phyloP scores from a whole-genome alignment of 1,140 invertebrate genomes.

The Sipha flava region DNA sequence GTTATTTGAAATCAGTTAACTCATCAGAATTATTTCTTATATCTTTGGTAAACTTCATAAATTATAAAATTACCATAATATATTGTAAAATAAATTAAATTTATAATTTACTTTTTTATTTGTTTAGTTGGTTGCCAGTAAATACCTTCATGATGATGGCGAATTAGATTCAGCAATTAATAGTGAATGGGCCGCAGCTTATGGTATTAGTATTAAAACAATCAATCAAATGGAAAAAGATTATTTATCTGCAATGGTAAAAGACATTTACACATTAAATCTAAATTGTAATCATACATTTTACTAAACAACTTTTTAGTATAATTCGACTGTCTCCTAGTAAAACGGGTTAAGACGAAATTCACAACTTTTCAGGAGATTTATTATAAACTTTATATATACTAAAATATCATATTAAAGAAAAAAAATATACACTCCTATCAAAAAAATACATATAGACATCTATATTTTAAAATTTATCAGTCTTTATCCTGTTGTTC shows the following conservation, averaged over 20 bases:
- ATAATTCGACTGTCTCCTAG: too few species aligned
- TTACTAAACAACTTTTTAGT: too few species aligned
- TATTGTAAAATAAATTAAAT: constrained; percentile 36
- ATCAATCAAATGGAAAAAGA: constrained; percentile 77
- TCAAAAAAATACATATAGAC: too few species aligned
- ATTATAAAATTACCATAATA: neutral
- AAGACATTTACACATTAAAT: constrained; percentile 43
- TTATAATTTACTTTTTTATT: constrained; percentile 41
- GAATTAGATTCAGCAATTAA: constrained; percentile 81
- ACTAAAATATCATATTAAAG: too few species aligned
- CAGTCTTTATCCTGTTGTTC: too few species aligned
- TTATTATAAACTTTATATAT: too few species aligned
- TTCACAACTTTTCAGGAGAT: too few species aligned
- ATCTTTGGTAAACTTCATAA: constrained; percentile 63
- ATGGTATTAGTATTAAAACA: constrained; percentile 60
- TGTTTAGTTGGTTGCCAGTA: constrained; percentile 83
- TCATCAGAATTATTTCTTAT: constrained; percentile 86
- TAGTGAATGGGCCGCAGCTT: constrained; percentile 78
- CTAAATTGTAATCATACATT: too few species aligned
- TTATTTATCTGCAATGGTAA: constrained; percentile 84
- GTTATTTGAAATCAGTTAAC: constrained; percentile 68
- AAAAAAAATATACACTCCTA: too few species aligned
- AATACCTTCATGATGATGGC: constrained; percentile 87
- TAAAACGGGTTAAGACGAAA: too few species aligned
- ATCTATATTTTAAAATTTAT: too few species aligned